Percentiles rank a stretch among this genome's conserved stretches.
Evolutionary conservation across 37 sponge, comb jelly and placozoan genomes (phyloP).

Genomic region (Ephydatia muelleri): DNA sequence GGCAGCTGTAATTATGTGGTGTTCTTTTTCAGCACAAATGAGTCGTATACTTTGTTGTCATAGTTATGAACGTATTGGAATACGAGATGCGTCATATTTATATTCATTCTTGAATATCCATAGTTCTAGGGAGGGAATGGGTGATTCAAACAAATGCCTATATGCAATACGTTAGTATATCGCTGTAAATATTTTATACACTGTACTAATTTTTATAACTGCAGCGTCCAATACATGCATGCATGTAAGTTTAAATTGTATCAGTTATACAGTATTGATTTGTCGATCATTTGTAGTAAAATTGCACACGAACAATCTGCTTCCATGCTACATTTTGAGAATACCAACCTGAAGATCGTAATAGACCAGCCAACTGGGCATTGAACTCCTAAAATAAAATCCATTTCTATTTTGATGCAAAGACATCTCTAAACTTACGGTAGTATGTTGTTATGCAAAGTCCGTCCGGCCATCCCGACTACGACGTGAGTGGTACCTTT

Average conservation of each 20-base stretch:
- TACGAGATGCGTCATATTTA: not conserved
- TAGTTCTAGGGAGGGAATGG: not conserved
- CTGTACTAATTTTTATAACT: too few species aligned
- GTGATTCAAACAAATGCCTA: not conserved
- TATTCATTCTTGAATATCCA: not conserved
- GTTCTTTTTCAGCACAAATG: not conserved
- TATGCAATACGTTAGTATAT: too few species aligned
- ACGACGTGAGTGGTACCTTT: conserved; percentile 38
- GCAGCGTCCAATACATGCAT: too few species aligned
- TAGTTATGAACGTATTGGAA: not conserved
- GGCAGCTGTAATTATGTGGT: not conserved
- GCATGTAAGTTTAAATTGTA: too few species aligned
- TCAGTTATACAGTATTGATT: too few species aligned
- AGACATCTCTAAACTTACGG: conserved; percentile 6
- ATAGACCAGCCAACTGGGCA: not conserved
- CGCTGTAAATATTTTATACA: too few species aligned
- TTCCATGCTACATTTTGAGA: too few species aligned
- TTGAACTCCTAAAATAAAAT: not conserved
- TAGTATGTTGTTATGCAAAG: not conserved
- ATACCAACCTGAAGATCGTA: not conserved
- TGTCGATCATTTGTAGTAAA: too few species aligned
- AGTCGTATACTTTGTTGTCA: not conserved
- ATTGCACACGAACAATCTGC: too few species aligned
- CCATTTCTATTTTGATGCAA: not conserved
- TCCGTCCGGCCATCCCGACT: conserved; percentile 53